Conservation (phyloP, 2,797 vertebrate genomes). For the Trachops cirrhosus region DNA sequence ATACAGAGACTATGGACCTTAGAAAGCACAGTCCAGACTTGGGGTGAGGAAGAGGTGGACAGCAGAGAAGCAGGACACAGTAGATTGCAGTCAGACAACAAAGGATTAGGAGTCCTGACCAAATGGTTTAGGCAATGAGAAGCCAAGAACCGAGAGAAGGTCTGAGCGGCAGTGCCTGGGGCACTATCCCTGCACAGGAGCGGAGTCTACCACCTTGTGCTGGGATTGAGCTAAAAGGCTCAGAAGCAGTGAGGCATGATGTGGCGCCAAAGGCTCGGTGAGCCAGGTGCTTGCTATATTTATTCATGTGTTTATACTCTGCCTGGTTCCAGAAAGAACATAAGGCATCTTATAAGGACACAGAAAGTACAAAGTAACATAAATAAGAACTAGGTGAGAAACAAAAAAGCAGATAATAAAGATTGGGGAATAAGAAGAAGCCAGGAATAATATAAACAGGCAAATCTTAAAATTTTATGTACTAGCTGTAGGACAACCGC, state of each 20-base stretch:
- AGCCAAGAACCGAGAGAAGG: neutral
- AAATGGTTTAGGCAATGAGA: neutral
- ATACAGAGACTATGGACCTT: neutral
- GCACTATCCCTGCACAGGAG: neutral
- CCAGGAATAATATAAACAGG: neutral
- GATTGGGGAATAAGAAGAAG: neutral
- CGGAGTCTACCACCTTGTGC: neutral
- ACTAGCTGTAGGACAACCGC: neutral
- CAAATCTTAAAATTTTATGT: neutral
- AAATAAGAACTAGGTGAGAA: neutral
- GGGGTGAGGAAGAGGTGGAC: neutral
- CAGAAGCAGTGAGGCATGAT: neutral
- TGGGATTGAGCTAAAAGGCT: constrained; percentile 16
- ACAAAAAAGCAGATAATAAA: neutral
- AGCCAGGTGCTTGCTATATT: constrained; percentile 59
- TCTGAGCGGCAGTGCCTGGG: neutral
- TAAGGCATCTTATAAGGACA: constrained; percentile 51
- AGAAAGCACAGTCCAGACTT: neutral
- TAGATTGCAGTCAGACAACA: neutral
- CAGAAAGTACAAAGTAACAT: constrained; percentile 25
- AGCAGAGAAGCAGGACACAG: neutral
- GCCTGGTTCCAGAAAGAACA: constrained; percentile 27
- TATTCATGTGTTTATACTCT: constrained; percentile 35
- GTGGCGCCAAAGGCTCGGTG: neutral
- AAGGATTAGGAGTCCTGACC: neutral